Base-by-base conservation (phyloP, 2,888 invertebrate species). In the Orchesella flavescens region DNA sequence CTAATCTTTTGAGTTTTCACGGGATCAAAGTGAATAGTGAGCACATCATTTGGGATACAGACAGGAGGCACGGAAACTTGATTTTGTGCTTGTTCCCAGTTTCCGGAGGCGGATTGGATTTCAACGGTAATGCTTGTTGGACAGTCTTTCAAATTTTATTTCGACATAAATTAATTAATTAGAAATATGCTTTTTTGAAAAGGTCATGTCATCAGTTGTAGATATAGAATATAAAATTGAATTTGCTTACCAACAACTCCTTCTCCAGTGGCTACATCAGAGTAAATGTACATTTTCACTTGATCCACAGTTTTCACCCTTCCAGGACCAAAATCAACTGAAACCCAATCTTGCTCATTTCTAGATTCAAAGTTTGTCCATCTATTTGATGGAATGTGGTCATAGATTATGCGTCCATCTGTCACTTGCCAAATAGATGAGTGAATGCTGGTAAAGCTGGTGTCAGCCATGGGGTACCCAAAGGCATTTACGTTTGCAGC, bases 371-470 rank as follows among this genome's bases (percentile, higher is more conserved):
- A 88, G 65, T 86, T 88, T n/a, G 84, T 86, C 88, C 88, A 88
- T 21, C 87, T 69, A 69, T 88, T 88, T 9, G 72, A 73, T 0
- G 87, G 87, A 57, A 86, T 69, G 21, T 81, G 76, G 46, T 88
- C 88, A 24, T 88, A 88, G 59, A 88, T 78, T 12, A 87, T 79
- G 59, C 88, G 43, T 15, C 88, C 88, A 63, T 88, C 88, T 0
- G 85, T 75, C 3, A 81, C 86, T 43, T 86, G 86, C 87, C 86
- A 87, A 4, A 79, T 68, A 17, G 80, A 84, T 3, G 87, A 74
- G 72, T 86, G 79, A n/a, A 73, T 69, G 24, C 82, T 78, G 4
- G 84, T 87, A 53, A 83, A 86, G 71, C 87, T 87, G 0, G 86
- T 82, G n/a, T 77, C 72, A 2, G 63, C 57, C 72, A 74, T 68